A percentile compares a stretch with the other conserved stretches of the same genome.
Conservation (phyloP, 2,797 vertebrate species). For the Semaprochilodus insignis region DNA sequence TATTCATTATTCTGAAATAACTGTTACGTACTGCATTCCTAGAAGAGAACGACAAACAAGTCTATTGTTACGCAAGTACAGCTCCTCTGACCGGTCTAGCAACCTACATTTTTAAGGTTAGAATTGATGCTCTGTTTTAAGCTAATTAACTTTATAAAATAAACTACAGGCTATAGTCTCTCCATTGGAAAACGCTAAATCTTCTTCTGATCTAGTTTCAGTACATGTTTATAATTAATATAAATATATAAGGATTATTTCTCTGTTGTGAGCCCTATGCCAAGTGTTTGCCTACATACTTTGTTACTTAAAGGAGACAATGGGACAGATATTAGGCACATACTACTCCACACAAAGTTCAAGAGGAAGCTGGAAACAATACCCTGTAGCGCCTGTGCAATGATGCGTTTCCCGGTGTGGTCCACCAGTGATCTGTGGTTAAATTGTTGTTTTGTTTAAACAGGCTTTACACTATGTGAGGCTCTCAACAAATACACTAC, state of each 20-base stretch:
- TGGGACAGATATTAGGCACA: neutral
- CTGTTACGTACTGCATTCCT: neutral
- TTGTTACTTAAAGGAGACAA: neutral
- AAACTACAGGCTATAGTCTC: too few species aligned
- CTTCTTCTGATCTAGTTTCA: neutral
- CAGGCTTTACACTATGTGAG: too few species aligned
- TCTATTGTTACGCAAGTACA: neutral
- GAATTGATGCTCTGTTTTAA: too few species aligned
- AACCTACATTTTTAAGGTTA: neutral
- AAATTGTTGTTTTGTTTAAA: too few species aligned
- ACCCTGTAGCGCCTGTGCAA: slow-evolving; percentile 39
- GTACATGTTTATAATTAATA: neutral
- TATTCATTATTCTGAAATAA: too few species aligned
- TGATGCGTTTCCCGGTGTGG: slow-evolving; percentile 22
- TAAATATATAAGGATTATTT: neutral
- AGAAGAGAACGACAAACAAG: neutral
- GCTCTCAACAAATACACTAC: too few species aligned
- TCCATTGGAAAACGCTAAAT: too few species aligned
- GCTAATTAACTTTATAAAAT: too few species aligned
- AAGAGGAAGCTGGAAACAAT: slow-evolving; percentile 80
- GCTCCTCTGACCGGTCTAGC: neutral
- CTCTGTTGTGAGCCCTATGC: neutral
- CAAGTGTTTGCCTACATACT: neutral
- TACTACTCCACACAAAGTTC: slow-evolving; percentile 35
- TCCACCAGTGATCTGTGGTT: too few species aligned